Evolutionary conservation across 2,797 vertebrate genomes (phyloP).

Genomic region (Carduelis carduelis): DNA sequence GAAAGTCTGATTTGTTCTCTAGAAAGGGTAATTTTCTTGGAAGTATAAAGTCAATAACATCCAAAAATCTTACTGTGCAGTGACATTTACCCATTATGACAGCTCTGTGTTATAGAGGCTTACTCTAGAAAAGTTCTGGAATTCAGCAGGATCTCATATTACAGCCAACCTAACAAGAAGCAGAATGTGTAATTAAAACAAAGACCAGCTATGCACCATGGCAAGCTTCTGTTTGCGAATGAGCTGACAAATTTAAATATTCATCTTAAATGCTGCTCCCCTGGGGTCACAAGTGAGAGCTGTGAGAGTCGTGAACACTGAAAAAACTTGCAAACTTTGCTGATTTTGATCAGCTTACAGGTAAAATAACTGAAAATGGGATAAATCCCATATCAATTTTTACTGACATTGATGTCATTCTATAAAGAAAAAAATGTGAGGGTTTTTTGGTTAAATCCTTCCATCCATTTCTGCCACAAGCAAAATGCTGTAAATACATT

Average conservation of each 20-base stretch:
- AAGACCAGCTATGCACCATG: not conserved
- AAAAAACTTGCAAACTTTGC: not conserved
- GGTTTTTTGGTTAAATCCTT: not conserved
- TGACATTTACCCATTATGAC: not conserved
- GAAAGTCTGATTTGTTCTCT: not conserved
- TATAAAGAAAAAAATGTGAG: not conserved
- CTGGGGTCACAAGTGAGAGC: not conserved
- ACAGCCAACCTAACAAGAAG: not conserved
- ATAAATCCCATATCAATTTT: not conserved
- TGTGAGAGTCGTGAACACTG: not conserved
- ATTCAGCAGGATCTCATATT: not conserved
- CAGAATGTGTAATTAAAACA: not conserved
- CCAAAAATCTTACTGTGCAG: not conserved
- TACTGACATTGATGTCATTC: not conserved
- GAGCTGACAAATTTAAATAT: not conserved
- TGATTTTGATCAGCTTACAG: not conserved
- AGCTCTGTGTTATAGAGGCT: not conserved
- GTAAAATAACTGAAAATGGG: not conserved
- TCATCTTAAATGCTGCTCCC: not conserved
- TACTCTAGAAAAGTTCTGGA: not conserved
- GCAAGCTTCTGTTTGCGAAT: not conserved
- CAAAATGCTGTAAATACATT: not conserved
- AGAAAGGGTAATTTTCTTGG: not conserved
- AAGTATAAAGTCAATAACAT: not conserved
- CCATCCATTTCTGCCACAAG: not conserved